A percentile compares a stretch with the other conserved stretches of the same genome.
These are phyloP conservation scores for Crenuchus spilurus DNA, from an alignment of 2,797 vertebrate genomes.

Conservation along the genomic window DNA sequence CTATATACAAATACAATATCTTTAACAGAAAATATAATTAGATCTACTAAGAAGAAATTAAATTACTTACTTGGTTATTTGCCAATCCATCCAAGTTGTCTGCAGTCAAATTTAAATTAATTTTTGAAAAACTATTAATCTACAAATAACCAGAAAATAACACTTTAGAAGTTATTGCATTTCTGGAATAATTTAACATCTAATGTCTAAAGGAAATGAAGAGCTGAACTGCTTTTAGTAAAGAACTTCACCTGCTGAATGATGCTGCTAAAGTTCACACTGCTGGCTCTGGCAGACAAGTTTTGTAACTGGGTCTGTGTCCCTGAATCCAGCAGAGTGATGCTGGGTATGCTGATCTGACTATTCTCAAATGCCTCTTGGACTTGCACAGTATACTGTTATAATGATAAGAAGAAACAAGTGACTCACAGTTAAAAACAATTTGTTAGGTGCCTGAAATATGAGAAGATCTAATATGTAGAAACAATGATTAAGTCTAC, in stretches of 20 bases:
- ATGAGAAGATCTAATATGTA: neutral
- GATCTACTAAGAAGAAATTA: neutral
- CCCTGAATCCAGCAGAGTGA: conserved; percentile 71
- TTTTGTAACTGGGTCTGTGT: conserved; percentile 60
- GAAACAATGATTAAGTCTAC: neutral
- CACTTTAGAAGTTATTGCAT: neutral
- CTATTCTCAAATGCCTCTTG: conserved; percentile 64
- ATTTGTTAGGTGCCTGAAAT: neutral
- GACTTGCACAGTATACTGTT: conserved; percentile 80
- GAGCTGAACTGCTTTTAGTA: neutral
- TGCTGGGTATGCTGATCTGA: conserved; percentile 68
- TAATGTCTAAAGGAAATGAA: neutral
- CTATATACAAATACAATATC: too few relatives aligned
- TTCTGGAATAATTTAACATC: neutral
- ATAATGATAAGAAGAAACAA: neutral
- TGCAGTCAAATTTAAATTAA: conserved; percentile 71
- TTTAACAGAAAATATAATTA: neutral
- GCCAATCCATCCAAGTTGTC: conserved; percentile 62
- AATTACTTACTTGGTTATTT: conserved; percentile 62
- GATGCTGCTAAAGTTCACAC: conserved; percentile 61
- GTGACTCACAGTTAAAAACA: neutral
- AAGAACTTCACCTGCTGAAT: conserved; percentile 71
- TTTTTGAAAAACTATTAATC: conserved; percentile 68
- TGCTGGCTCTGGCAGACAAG: conserved; percentile 43
- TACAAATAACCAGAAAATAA: conserved; percentile 60